Percentiles rank a stretch among this genome's conserved stretches.
Conservation (phyloP, 2,113 vertebrate species). For the Ellobius talpinus region DNA sequence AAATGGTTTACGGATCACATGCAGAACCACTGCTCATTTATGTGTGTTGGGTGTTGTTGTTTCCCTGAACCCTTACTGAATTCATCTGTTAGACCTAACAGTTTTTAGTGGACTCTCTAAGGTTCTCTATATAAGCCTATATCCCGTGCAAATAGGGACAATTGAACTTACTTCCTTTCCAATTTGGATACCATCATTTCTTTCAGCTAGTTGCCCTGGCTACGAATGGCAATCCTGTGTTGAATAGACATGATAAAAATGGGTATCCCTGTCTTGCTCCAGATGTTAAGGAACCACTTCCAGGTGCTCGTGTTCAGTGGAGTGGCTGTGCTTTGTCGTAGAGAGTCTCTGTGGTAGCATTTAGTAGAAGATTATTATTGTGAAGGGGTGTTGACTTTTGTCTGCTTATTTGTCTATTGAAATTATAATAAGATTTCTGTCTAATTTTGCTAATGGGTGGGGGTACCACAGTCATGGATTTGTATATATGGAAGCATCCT, state of each 20-base stretch:
- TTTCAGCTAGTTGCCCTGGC: not conserved
- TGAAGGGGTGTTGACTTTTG: not conserved
- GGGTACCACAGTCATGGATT: not conserved
- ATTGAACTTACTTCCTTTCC: not conserved
- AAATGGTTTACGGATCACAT: not conserved
- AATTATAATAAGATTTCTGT: not conserved
- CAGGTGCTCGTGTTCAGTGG: not conserved
- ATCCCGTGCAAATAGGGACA: not conserved
- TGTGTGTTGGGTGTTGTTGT: not conserved
- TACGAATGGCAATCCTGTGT: not conserved
- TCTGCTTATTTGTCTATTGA: not conserved
- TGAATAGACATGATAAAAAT: not conserved
- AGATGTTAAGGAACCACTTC: not conserved
- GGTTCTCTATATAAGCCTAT: not conserved
- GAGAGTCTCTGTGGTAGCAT: too few species aligned
- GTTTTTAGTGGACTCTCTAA: not conserved
- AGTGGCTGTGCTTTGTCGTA: not conserved
- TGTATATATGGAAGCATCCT: not conserved
- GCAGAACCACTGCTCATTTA: not conserved
- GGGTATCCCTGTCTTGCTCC: not conserved
- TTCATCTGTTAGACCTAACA: not conserved
- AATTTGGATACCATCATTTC: not conserved
- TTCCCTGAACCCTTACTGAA: not conserved
- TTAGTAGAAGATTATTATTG: not conserved
- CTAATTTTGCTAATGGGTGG: not conserved